A percentile compares a stretch with the other conserved stretches of the same genome.
phyloP scores from a whole-genome alignment of 2,113 vertebrate species.

The Festucalex cinctus region DNA sequence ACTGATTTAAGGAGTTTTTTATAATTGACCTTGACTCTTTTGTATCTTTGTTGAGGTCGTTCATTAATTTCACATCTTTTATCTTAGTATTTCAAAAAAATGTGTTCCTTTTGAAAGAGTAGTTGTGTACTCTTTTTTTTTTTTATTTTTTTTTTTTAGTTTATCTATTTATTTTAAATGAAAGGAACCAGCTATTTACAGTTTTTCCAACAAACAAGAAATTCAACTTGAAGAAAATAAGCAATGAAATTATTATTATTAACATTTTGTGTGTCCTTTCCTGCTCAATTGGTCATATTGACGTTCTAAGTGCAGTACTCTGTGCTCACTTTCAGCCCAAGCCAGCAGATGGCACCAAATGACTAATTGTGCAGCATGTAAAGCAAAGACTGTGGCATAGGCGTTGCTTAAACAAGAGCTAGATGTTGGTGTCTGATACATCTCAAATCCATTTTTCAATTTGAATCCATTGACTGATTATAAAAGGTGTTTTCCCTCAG shows the following conservation, averaged over 20 bases:
- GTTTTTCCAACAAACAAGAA: too few species aligned
- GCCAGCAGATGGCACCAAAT: neutral
- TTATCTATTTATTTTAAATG: too few species aligned
- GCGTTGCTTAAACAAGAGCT: neutral
- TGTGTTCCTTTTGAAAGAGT: too few species aligned
- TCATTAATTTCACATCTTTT: too few species aligned
- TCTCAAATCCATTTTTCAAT: neutral
- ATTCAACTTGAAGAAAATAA: neutral
- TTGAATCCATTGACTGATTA: neutral
- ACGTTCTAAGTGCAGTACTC: neutral
- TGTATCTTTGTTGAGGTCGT: too few species aligned
- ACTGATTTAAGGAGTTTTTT: too few species aligned
- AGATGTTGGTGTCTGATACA: neutral
- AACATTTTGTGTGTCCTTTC: neutral
- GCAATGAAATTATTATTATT: neutral
- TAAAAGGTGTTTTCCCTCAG: conserved; percentile 57
- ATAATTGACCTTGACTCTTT: too few species aligned
- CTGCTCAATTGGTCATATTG: neutral
- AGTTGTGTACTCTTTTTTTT: too few species aligned
- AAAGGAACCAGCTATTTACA: too few species aligned
- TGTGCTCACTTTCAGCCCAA: neutral
- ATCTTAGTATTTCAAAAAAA: too few species aligned
- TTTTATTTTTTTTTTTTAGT: too few species aligned
- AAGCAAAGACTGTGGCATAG: neutral
- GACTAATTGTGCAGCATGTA: neutral